These are phyloP conservation scores for Caerostris darwini DNA, from an alignment of 1,140 invertebrate species.

Conservation along the genomic window DNA sequence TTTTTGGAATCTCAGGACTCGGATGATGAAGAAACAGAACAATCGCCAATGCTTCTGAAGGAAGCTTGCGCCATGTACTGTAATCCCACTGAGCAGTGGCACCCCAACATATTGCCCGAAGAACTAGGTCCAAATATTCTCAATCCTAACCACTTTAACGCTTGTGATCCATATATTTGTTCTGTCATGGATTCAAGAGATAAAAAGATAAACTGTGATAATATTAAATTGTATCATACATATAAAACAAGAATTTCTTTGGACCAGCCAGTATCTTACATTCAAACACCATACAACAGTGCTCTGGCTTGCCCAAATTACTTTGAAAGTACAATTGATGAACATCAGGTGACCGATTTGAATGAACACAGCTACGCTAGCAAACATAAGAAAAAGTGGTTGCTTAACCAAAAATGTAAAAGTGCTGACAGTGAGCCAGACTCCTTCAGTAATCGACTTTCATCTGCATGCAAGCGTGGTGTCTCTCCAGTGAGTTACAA, in stretches of 20 bases:
- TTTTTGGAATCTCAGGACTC: slow-evolving; percentile 46
- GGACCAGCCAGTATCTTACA: slow-evolving; percentile 28
- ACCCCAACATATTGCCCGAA: slow-evolving; percentile 13
- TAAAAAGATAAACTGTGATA: slow-evolving; percentile 71
- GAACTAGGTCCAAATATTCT: slow-evolving; percentile 37
- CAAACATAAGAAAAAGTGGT: slow-evolving; percentile 70
- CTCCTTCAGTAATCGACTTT: neutral
- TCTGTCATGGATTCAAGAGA: slow-evolving; percentile 1
- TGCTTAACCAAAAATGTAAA: slow-evolving; percentile 70
- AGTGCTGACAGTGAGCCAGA: slow-evolving; percentile 70
- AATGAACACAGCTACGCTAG: slow-evolving; percentile 20
- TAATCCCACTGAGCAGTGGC: neutral
- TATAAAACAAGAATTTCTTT: neutral
- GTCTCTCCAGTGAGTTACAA: slow-evolving; percentile 49
- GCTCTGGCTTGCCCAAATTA: slow-evolving; percentile 55
- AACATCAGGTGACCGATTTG: neutral
- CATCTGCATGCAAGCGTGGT: neutral
- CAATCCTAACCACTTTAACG: slow-evolving; percentile 32
- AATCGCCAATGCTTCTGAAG: slow-evolving; percentile 68
- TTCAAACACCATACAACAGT: slow-evolving; percentile 12
- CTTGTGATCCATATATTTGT: slow-evolving; percentile 58
- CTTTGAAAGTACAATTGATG: slow-evolving; percentile 52
- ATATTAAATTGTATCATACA: slow-evolving; percentile 60
- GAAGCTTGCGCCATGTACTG: slow-evolving; percentile 51
- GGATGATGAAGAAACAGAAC: slow-evolving; percentile 67